Conservation (phyloP, 2,113 vertebrate genomes). For the Epinephelus lanceolatus region DNA sequence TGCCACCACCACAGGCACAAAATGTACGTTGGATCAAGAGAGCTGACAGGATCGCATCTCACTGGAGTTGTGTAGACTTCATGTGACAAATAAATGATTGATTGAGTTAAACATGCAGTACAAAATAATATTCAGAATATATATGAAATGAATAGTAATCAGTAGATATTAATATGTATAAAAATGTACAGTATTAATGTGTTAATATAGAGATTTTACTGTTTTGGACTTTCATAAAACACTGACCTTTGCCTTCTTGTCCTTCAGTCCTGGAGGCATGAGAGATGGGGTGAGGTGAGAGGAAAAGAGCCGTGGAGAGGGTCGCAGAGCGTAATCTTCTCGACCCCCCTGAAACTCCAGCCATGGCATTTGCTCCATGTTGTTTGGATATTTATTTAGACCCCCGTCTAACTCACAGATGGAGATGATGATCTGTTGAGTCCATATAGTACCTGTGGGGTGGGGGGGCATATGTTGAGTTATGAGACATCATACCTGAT, state of each 20-base stretch:
- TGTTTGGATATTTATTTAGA: slow-evolving; percentile 39
- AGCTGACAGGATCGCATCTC: too few species aligned
- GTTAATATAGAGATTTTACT: too few species aligned
- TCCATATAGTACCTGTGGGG: slow-evolving; percentile 36
- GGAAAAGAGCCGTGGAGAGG: slow-evolving; percentile 69
- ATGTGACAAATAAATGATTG: too few species aligned
- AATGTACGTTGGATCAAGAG: too few species aligned
- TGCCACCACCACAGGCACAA: too few species aligned
- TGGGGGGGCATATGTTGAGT: neutral
- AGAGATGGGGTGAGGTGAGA: slow-evolving; percentile 81
- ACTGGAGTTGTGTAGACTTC: too few species aligned
- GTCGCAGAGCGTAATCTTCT: slow-evolving; percentile 36
- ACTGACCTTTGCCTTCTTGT: slow-evolving; percentile 79
- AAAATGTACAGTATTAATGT: too few species aligned
- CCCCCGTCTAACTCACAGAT: slow-evolving; percentile 18
- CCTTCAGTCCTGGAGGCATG: slow-evolving; percentile 76
- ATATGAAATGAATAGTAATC: neutral
- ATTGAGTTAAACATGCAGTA: too few species aligned
- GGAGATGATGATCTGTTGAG: slow-evolving; percentile 56
- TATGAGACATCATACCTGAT: too few species aligned
- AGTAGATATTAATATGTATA: neutral
- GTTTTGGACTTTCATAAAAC: neutral
- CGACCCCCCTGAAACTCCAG: slow-evolving; percentile 57
- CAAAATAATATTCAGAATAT: neutral
- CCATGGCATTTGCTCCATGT: slow-evolving; percentile 75